These are phyloP conservation scores for Brachionus calyciflorus DNA, from an alignment of 1,140 invertebrate genomes.

Conservation along the genomic window DNA sequence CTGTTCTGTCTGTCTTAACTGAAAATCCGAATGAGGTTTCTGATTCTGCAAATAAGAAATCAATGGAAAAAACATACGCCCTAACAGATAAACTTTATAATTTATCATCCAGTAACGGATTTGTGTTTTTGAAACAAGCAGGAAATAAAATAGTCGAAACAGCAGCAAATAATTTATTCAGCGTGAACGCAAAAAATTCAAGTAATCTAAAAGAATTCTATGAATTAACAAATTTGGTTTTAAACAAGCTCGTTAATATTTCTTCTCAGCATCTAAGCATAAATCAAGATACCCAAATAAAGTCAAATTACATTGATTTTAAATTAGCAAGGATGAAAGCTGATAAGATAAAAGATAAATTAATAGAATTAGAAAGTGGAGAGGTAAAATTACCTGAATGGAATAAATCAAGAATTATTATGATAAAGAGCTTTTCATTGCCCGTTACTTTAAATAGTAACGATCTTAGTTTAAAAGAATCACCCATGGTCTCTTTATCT, in stretches of 20 bases:
- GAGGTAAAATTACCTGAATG: background rate
- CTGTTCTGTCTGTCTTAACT: background rate
- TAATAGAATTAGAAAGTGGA: background rate
- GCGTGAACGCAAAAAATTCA: background rate
- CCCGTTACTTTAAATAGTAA: too few relatives aligned
- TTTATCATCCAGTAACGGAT: background rate
- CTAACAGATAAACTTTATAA: background rate
- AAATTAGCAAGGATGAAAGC: background rate
- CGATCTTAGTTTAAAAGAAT: too few relatives aligned
- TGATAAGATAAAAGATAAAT: background rate
- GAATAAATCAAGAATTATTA: too few relatives aligned
- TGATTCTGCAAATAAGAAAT: background rate
- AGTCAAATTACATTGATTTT: background rate
- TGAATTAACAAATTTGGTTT: background rate
- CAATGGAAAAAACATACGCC: background rate
- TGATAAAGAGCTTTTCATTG: too few relatives aligned
- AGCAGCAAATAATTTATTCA: background rate
- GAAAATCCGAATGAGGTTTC: background rate
- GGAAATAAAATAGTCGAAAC: slow-evolving; percentile 11
- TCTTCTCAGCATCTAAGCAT: background rate
- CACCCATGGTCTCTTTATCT: too few relatives aligned
- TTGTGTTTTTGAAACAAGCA: slow-evolving; percentile 23
- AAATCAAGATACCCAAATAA: background rate
- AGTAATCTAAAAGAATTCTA: background rate
- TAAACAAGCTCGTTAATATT: background rate